A percentile compares a stretch with the other conserved stretches of the same genome.
Evolutionary conservation across 2,113 vertebrate genomes (phyloP).

Genomic region (Burhinus bistriatus): DNA sequence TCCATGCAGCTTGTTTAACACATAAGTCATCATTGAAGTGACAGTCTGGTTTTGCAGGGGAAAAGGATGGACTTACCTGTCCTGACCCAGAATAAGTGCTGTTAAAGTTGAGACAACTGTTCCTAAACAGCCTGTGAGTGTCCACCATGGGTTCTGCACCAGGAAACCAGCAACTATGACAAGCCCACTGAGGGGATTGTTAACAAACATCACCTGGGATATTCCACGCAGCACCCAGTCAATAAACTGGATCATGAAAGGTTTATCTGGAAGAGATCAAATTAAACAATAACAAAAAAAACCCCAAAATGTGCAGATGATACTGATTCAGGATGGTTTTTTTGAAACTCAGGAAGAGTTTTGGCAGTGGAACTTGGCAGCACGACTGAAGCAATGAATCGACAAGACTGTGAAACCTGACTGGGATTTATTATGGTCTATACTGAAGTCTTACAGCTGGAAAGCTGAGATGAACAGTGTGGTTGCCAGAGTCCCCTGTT

Average conservation of each 20-base stretch:
- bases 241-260: slow-evolving; percentile 83
- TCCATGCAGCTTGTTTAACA: background rate
- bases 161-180: slow-evolving; percentile 85
- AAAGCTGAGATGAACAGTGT: slow-evolving; percentile 14
- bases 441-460: slow-evolving; percentile 24
- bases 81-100: slow-evolving; percentile 88
- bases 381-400: background rate
- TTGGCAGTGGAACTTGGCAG: slow-evolving; percentile 10
- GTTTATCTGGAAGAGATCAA: slow-evolving; percentile 79
- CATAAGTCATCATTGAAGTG: background rate
- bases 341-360: background rate
- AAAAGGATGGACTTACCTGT: slow-evolving; percentile 73
- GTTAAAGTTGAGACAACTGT: slow-evolving; percentile 85
- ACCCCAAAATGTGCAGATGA: background rate
- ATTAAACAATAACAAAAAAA: background rate
- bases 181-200: slow-evolving; percentile 90
- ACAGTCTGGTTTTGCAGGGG: background rate
- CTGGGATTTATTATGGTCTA: slow-evolving; percentile 40
- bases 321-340: background rate
- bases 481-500: background rate
- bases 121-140: slow-evolving; percentile 88
- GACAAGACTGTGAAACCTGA: slow-evolving; percentile 25
- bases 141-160: slow-evolving; percentile 94
- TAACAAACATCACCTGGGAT: slow-evolving; percentile 97
- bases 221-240: slow-evolving; percentile 93